Conservation (phyloP, 2,113 vertebrate genomes). For the Parus major region DNA sequence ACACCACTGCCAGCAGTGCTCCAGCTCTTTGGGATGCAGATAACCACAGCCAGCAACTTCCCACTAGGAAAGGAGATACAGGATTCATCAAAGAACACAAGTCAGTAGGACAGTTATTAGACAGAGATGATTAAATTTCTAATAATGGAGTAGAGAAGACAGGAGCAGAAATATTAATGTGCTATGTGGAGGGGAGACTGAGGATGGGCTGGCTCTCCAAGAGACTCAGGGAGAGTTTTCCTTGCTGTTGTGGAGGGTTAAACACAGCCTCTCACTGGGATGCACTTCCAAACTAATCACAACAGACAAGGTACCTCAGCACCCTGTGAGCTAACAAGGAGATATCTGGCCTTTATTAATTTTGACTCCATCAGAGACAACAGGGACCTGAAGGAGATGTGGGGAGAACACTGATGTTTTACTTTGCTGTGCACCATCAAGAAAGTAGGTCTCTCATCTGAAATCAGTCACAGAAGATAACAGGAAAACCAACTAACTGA, state of each 20-base stretch:
- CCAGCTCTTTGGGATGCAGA: neutral
- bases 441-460: neutral
- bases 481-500: neutral
- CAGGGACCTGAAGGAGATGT: neutral
- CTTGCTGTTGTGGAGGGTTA: neutral
- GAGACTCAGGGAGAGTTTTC: neutral
- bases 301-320: neutral
- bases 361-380: neutral
- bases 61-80: neutral
- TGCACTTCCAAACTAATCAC: neutral
- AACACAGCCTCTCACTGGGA: neutral
- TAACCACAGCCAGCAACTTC: neutral
- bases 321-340: neutral
- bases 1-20: neutral
- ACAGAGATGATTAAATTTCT: constrained; percentile 6
- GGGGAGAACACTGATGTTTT: neutral
- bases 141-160: constrained; percentile 3
- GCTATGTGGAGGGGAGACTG: neutral
- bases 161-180: constrained; percentile 2
- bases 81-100: neutral
- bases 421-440: neutral
- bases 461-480: neutral
- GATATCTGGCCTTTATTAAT: neutral
- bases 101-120: neutral
- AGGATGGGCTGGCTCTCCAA: neutral